Evolutionary conservation across 2,888 invertebrate species (phyloP).

Genomic region (Selenia dentaria): DNA sequence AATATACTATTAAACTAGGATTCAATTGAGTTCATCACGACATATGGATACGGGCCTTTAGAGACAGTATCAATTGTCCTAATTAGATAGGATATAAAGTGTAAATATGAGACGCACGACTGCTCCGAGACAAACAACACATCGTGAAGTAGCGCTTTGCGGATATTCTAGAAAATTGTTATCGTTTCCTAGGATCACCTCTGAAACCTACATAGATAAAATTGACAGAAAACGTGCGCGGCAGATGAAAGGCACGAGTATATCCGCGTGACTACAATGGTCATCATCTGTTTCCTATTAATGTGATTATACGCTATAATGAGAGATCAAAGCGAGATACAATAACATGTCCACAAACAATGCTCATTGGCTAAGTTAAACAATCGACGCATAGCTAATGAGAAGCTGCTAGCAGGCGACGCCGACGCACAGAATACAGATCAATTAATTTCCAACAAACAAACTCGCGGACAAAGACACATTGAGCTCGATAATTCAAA

Average conservation of each 20-base stretch:
- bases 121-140: slow-evolving; percentile 28
- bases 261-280: slow-evolving; percentile 36
- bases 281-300: slow-evolving; percentile 46
- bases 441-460: slow-evolving; percentile 66
- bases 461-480: slow-evolving; percentile 63
- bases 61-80: slow-evolving; percentile 17
- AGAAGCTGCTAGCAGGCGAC: slow-evolving; percentile 52
- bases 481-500: slow-evolving; percentile 36
- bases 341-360: slow-evolving; percentile 60
- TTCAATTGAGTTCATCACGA: not conserved
- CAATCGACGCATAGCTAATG: slow-evolving; percentile 70
- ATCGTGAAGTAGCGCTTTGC: slow-evolving; percentile 33
- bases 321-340: slow-evolving; percentile 52
- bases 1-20: slow-evolving; percentile 6
- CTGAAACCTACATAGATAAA: slow-evolving; percentile 27
- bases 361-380: slow-evolving; percentile 55
- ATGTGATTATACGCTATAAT: slow-evolving; percentile 53
- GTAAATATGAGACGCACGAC: slow-evolving; percentile 31
- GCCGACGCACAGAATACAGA: slow-evolving; percentile 63
- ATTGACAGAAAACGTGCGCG: slow-evolving; percentile 5
- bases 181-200: slow-evolving; percentile 21
- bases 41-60: slow-evolving; percentile 8
- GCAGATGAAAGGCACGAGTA: slow-evolving; percentile 20
- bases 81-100: slow-evolving; percentile 21
- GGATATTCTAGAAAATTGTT: slow-evolving; percentile 22